Percentiles rank a stretch among this genome's conserved stretches.
Evolutionary conservation across 2,113 vertebrate genomes (phyloP).

Genomic region (Enhydra lutris): DNA sequence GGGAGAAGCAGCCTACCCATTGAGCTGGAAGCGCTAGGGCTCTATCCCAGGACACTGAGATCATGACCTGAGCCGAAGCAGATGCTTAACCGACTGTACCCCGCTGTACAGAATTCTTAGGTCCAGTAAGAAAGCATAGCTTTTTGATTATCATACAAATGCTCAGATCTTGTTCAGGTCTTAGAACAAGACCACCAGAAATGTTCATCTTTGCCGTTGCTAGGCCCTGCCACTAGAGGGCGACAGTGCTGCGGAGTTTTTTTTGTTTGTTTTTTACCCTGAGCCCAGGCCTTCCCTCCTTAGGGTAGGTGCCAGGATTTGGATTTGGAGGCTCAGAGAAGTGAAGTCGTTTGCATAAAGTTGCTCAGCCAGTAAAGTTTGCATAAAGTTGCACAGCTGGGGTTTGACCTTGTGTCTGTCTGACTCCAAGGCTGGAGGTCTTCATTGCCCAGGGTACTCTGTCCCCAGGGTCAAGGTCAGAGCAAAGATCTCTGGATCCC

Average conservation of each 20-base stretch:
- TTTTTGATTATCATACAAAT: neutral
- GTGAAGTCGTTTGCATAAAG: neutral
- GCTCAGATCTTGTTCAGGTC: neutral
- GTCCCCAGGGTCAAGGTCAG: neutral
- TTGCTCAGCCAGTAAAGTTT: neutral
- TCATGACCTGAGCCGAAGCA: neutral
- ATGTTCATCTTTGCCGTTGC: accelerated
- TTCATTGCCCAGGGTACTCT: neutral
- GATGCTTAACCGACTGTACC: neutral
- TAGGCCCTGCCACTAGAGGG: neutral
- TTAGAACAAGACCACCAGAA: neutral
- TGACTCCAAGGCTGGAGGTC: neutral
- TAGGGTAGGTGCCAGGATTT: neutral
- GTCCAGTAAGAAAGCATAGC: neutral
- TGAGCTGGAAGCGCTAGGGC: neutral
- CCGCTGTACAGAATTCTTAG: neutral
- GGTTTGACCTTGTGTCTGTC: neutral
- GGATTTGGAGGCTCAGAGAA: neutral
- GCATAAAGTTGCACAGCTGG: neutral
- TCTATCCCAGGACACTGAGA: neutral
- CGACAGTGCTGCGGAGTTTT: accelerated
- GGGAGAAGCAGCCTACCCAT: neutral
- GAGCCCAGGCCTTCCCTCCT: neutral
- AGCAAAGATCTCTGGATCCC: neutral
- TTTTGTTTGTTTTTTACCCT: too few species aligned